Conservation (phyloP, 2,797 vertebrate species). For the Cetoscarus ocellatus region DNA sequence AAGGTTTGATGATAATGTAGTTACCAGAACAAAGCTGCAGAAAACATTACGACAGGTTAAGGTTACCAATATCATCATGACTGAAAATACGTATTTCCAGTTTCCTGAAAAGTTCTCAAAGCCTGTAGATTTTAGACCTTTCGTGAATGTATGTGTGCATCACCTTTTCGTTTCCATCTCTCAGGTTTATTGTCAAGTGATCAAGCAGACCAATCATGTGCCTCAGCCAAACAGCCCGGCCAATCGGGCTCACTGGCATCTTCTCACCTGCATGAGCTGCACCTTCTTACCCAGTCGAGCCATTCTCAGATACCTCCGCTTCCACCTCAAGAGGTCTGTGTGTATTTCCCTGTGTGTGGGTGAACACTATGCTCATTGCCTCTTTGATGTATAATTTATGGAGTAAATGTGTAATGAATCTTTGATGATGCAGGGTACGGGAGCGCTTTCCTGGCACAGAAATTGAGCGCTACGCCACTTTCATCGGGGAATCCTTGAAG, state of each 20-base stretch:
- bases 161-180: background rate
- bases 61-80: no score
- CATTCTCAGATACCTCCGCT: constrained; percentile 94
- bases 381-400: background rate
- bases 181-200: constrained; percentile 93
- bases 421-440: constrained; percentile 82
- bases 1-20: background rate
- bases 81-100: no score
- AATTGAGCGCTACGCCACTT: constrained; percentile 90
- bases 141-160: background rate
- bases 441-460: constrained; percentile 90
- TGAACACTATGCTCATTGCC: background rate
- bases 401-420: background rate
- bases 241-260: constrained; percentile 93
- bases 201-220: constrained; percentile 96
- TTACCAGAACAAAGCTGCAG: background rate
- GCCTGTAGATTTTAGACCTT: no score
- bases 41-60: background rate
- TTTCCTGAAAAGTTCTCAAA: no score
- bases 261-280: constrained; percentile 95
- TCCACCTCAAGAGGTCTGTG: constrained; percentile 91
- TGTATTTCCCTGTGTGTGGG: constrained; percentile 59
- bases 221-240: constrained; percentile 91
- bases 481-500: constrained; percentile 92
- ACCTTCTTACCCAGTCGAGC: constrained; percentile 92